Percentiles rank a stretch among this genome's conserved stretches.
phyloP scores from a whole-genome alignment of 2,113 vertebrate species.

The Charadrius vociferus region DNA sequence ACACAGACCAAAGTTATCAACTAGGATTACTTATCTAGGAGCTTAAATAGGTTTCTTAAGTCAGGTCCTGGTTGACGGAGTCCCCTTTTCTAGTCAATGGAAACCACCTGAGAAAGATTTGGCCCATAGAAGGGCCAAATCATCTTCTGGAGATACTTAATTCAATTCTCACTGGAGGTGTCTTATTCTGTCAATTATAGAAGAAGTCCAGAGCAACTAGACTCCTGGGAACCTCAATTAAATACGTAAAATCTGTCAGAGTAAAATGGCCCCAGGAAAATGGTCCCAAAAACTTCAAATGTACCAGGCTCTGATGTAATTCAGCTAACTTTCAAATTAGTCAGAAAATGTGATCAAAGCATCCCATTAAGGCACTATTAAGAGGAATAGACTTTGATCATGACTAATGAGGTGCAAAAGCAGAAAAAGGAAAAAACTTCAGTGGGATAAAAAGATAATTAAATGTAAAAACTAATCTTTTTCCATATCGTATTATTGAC shows the following conservation, averaged over 20 bases:
- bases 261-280: conserved; percentile 27
- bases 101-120: not conserved
- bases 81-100: not conserved
- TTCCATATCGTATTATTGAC: not conserved
- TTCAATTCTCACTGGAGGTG: not conserved
- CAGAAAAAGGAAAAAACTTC: not conserved
- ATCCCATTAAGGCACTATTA: conserved; percentile 29
- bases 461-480: not conserved
- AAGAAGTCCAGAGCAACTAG: not conserved
- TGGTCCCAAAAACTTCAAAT: not conserved
- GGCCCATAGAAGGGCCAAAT: not conserved
- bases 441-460: conserved; percentile 9
- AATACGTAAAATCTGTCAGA: not conserved
- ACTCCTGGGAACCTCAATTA: not conserved
- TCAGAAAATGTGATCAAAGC: conserved; percentile 56
- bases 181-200: not conserved
- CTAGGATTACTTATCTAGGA: not conserved
- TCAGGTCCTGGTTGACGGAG: not conserved
- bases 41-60: not conserved
- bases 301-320: not conserved
- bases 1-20: not conserved
- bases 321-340: conserved; percentile 43
- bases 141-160: not conserved
- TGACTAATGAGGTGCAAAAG: conserved; percentile 49
- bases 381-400: conserved; percentile 60